Percentiles rank a stretch among this genome's conserved stretches.
phyloP scores from a whole-genome alignment of 53 echinoderm and acorn worm genomes.

The Pentamera pediparva region DNA sequence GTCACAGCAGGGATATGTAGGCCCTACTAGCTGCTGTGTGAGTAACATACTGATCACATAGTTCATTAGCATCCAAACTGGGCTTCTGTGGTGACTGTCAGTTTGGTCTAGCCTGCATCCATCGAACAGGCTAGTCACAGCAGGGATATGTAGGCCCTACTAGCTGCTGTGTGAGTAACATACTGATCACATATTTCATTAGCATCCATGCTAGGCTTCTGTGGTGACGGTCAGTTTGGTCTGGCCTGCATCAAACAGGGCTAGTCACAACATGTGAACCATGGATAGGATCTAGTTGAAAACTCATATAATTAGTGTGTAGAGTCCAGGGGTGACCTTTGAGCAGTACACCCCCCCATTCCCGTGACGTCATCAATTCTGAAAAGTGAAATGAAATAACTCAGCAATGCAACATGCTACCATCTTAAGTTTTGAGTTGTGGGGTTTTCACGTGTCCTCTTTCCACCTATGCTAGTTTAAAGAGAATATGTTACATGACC shows the following conservation, averaged over 20 bases:
- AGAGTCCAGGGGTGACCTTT: no score
- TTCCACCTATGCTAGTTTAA: no score
- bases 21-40: constrained; percentile 88
- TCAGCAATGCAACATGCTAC: no score
- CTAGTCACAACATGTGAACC: constrained; percentile 70
- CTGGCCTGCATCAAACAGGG: constrained; percentile 62
- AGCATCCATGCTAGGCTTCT: constrained; percentile 50
- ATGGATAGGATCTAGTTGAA: no score
- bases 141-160: constrained; percentile 81
- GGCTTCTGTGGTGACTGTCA: constrained; percentile 74
- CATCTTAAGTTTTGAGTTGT: no score
- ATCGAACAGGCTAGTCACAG: constrained; percentile 71
- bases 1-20: constrained; percentile 90
- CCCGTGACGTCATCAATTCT: no score
- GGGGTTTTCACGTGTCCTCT: no score
- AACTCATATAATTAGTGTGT: no score
- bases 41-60: constrained; percentile 23
- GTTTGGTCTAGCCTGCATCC: constrained; percentile 74
- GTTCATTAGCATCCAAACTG: background rate
- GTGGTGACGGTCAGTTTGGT: constrained; percentile 69
- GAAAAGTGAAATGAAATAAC: no score
- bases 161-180: constrained; percentile 85
- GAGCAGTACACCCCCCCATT: no score
- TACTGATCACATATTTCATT: background rate
- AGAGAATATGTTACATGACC: no score